Conservation (phyloP, 1,140 invertebrate genomes). For the Drosophila rufa region DNA sequence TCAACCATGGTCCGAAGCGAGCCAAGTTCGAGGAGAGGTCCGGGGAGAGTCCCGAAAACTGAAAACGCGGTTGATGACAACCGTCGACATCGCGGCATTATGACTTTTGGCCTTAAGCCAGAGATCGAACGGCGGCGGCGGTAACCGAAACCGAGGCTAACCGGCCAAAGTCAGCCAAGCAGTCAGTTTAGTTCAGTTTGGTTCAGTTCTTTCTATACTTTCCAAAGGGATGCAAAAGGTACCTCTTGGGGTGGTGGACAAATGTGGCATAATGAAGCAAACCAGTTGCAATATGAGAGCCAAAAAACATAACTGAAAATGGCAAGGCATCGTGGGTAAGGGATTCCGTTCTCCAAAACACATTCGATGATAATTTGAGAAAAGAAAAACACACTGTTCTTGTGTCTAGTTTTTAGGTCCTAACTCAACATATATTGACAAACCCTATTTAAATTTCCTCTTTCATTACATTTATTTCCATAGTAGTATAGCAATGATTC, state of each 20-base stretch:
- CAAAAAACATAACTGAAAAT: slow-evolving; percentile 43
- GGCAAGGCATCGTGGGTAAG: background rate
- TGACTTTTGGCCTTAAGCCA: slow-evolving; percentile 68
- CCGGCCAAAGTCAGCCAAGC: slow-evolving; percentile 58
- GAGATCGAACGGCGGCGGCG: slow-evolving; percentile 39
- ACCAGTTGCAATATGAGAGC: slow-evolving; percentile 42
- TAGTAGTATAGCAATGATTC: background rate
- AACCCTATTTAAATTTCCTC: no score
- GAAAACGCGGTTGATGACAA: slow-evolving; percentile 56
- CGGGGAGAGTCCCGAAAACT: background rate
- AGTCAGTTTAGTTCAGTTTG: slow-evolving; percentile 47
- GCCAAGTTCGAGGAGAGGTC: background rate
- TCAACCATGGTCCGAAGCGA: slow-evolving; percentile 33
- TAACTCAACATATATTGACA: background rate
- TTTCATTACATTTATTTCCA: no score
- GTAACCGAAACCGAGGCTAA: slow-evolving; percentile 51
- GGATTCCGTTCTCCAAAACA: background rate
- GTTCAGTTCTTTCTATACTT: slow-evolving; percentile 20
- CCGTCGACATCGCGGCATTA: slow-evolving; percentile 64
- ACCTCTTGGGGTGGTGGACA: slow-evolving; percentile 29
- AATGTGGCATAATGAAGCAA: slow-evolving; percentile 64
- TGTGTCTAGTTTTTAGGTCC: background rate
- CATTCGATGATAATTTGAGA: background rate
- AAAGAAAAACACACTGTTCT: background rate
- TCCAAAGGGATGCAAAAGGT: slow-evolving; percentile 1